Evolutionary conservation across 1,140 invertebrate genomes (phyloP), one percentile per base, ranked within the genome.

Genomic region (Littorina saxatilis): DNA sequence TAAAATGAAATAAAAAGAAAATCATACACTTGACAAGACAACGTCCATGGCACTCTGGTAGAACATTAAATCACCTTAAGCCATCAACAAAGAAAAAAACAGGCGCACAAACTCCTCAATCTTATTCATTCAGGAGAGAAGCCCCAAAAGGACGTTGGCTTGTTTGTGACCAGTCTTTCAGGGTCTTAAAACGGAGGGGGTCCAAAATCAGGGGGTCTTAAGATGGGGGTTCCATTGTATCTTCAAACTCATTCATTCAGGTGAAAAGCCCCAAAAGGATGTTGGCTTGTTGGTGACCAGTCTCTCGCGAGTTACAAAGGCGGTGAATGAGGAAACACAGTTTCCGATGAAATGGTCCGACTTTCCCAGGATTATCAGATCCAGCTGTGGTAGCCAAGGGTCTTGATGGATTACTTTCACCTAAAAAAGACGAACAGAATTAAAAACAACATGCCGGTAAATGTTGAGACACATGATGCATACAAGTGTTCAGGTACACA

Each of bases 311-410:
- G 97, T 97, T 0, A 96, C 97, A 94, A 99, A 98, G 58, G 97
- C 96, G 58, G 95, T 95, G 90, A 96, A 99, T 0, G 98, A 99
- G 0, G 97, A 99, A n/a, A 99, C 96, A 92, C 98, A 99, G 92
- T 99, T 99, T 27, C 97, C 98, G 90, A 99, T 97, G 88, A 99
- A 99, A 92, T 98, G 95, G 93, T 99, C 97, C 0, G 97, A 94
- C 87, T 94, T 94, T 43, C 96, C 97, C 39, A 99, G 93, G 88
- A 99, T 96, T 1, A 96, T 96, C 75, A 99, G 93, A 92, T 99
- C 97, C 13, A 98, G 91, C 91, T 98, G 96, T 13, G 97, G 96
- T 87, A 96, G 94, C 80, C 94, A 93, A 39, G 94, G 92, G 15
- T 95, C 92, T 78, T 95, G 93, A 90, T 94, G 95, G 82, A 94